Conservation (phyloP, 2,113 vertebrate genomes). For the Columbina picui region DNA sequence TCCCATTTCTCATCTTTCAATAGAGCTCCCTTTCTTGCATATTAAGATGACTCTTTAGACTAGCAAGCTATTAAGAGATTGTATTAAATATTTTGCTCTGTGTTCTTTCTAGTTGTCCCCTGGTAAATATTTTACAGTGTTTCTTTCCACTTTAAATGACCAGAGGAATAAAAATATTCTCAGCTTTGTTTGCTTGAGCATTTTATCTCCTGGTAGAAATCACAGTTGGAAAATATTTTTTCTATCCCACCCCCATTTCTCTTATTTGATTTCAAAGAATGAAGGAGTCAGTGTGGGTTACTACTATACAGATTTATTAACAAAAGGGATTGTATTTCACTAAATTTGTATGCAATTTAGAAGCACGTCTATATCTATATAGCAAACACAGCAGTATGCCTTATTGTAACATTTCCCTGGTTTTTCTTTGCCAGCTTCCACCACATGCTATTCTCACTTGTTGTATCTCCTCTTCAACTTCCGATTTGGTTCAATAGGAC, state of each 20-base stretch:
- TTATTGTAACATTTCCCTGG: not conserved
- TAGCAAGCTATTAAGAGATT: not conserved
- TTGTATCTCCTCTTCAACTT: not conserved
- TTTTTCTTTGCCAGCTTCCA: not conserved
- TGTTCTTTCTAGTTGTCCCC: not conserved
- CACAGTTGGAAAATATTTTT: not conserved
- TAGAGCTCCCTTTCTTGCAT: not conserved
- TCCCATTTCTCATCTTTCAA: not conserved
- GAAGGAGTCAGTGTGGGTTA: not conserved
- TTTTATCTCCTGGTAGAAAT: not conserved
- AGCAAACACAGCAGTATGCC: not conserved
- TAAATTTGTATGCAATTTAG: not conserved
- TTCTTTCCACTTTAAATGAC: not conserved
- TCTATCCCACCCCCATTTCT: not conserved
- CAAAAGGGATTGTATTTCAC: not conserved
- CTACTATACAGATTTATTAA: not conserved
- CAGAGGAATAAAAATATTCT: not conserved
- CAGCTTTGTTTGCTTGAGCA: not conserved
- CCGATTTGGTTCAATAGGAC: not conserved
- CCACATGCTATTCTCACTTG: not conserved
- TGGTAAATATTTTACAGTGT: not conserved
- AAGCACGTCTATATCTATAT: not conserved
- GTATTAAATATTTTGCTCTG: not conserved
- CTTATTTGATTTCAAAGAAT: not conserved
- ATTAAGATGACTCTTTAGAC: not conserved